Evolutionary conservation across 1,140 invertebrate genomes (phyloP).

Genomic region (Rhopalosiphum padi): DNA sequence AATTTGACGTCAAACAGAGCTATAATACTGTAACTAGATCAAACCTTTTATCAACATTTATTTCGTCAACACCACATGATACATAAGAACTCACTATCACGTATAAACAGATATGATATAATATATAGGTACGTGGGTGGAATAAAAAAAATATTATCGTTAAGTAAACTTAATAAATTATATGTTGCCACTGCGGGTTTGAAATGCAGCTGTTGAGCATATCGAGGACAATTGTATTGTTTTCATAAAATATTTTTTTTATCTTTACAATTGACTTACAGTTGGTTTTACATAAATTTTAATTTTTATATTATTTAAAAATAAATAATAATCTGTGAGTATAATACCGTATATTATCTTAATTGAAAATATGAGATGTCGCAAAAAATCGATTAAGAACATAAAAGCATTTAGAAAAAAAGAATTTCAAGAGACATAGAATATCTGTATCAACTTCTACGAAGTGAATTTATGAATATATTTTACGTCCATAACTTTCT

Average conservation of each 20-base stretch:
- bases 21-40: not conserved
- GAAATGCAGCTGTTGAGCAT: not conserved
- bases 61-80: not conserved
- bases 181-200: not conserved
- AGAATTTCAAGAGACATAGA: not conserved
- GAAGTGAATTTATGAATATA: slow-evolving; percentile 9
- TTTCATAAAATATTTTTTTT: not conserved
- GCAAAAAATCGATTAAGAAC: not conserved
- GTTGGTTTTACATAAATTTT: not conserved
- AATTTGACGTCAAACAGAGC: not conserved
- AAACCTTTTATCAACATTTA: not conserved
- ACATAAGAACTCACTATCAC: not conserved
- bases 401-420: not conserved
- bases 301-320: not conserved
- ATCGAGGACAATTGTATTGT: no score
- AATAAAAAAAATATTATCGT: not conserved
- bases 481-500: not conserved
- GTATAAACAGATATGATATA: not conserved
- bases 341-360: not conserved
- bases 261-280: not conserved
- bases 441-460: not conserved
- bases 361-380: not conserved
- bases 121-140: no score
- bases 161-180: not conserved
- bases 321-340: not conserved